phyloP scores from a whole-genome alignment of 2,888 invertebrate species.

The Lydus trimaculatus region DNA sequence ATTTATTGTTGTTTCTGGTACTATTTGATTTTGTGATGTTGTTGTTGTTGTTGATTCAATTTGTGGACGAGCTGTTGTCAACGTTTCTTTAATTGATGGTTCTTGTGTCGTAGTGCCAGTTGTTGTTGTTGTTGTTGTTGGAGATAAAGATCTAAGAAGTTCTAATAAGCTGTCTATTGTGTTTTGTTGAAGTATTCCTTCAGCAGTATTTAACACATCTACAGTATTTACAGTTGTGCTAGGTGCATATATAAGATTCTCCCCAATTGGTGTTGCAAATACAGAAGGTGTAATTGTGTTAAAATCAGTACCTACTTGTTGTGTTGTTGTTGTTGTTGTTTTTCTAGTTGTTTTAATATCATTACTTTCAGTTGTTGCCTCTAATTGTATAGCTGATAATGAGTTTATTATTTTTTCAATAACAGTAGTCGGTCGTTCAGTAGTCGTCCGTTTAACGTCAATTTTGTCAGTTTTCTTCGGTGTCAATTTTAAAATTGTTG shows the following conservation, averaged over 20 bases:
- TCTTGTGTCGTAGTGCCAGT: slow-evolving; percentile 51
- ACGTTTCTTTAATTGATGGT: slow-evolving; percentile 15
- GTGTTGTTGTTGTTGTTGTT: slow-evolving; percentile 33
- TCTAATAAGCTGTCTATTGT: slow-evolving; percentile 55
- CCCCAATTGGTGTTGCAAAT: slow-evolving; percentile 39
- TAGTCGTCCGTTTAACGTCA: slow-evolving; percentile 45
- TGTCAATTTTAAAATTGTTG: slow-evolving; percentile 58
- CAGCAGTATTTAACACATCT: slow-evolving; percentile 51
- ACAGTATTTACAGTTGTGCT: slow-evolving; percentile 53
- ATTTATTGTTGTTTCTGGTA: slow-evolving; percentile 8
- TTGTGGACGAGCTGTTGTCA: neutral
- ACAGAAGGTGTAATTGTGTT: slow-evolving; percentile 50
- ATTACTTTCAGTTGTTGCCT: slow-evolving; percentile 43
- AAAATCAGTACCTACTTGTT: slow-evolving; percentile 56
- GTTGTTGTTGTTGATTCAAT: slow-evolving; percentile 40
- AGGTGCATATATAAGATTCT: slow-evolving; percentile 39
- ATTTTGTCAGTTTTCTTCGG: slow-evolving; percentile 51
- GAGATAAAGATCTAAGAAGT: slow-evolving; percentile 58
- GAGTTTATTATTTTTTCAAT: slow-evolving; percentile 59
- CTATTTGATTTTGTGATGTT: slow-evolving; percentile 17
- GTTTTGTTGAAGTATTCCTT: slow-evolving; percentile 53
- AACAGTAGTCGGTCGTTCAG: slow-evolving; percentile 59
- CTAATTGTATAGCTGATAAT: slow-evolving; percentile 57
- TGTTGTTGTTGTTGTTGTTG: slow-evolving; percentile 48
- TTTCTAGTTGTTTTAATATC: slow-evolving; percentile 31